These are phyloP conservation scores for Pseudachorutes palmiensis DNA, from an alignment of 1,140 invertebrate genomes.

Conservation along the genomic window DNA sequence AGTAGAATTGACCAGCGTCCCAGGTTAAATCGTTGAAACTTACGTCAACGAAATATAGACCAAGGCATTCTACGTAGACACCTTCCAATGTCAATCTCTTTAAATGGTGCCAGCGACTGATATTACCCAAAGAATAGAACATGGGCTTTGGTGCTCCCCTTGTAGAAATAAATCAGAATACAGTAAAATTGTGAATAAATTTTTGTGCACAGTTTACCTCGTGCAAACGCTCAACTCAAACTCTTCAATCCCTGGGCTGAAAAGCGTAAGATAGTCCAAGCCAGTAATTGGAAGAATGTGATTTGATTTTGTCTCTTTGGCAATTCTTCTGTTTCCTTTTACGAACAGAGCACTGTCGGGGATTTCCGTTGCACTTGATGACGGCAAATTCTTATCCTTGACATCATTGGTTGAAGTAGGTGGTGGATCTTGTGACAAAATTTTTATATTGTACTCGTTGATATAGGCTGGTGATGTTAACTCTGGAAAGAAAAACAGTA, in stretches of 20 bases:
- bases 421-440: no score
- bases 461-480: not conserved
- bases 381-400: no score
- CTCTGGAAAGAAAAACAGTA: not conserved
- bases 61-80: not conserved
- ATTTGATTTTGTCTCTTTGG: not conserved
- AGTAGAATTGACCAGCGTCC: not conserved
- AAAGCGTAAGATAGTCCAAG: conserved; percentile 7
- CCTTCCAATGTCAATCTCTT: not conserved
- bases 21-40: not conserved
- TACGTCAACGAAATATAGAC: not conserved
- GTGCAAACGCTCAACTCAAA: not conserved
- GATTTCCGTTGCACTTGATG: not conserved
- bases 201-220: not conserved
- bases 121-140: not conserved
- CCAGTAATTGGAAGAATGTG: not conserved
- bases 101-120: not conserved
- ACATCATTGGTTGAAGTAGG: no score
- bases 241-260: not conserved
- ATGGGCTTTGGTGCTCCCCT: not conserved
- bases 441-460: not conserved
- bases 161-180: not conserved
- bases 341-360: not conserved
- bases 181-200: not conserved
- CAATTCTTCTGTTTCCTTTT: not conserved